A percentile compares a stretch with the other conserved stretches of the same genome.
Evolutionary conservation across 2,797 vertebrate species (phyloP).

Genomic region (Rhodeus uyekii): DNA sequence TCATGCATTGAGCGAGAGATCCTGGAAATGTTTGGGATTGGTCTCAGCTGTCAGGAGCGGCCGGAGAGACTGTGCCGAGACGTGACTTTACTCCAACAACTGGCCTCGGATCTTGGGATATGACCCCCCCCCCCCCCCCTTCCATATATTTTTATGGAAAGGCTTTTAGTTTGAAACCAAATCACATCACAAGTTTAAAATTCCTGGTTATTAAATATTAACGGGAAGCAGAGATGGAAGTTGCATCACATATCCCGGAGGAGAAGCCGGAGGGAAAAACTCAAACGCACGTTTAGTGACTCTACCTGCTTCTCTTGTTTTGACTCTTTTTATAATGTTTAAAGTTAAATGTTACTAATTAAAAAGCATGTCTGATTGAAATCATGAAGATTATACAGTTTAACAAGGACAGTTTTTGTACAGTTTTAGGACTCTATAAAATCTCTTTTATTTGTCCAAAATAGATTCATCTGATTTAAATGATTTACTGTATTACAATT

Average conservation of each 20-base stretch:
- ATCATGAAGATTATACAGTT: not conserved
- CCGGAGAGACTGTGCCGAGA: conserved; percentile 56
- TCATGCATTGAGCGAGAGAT: too few relatives aligned
- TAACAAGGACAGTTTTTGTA: not conserved
- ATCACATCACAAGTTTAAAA: conserved; percentile 48
- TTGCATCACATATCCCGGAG: conserved; percentile 23
- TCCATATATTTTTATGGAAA: too few relatives aligned
- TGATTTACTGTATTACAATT: not conserved
- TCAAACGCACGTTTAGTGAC: not conserved
- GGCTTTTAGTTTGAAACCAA: conserved; percentile 16
- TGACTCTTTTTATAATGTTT: not conserved
- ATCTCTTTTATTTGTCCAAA: not conserved
- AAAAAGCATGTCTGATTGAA: not conserved
- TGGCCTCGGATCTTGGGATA: conserved; percentile 71
- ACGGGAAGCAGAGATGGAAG: conserved; percentile 48
- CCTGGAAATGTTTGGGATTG: too few relatives aligned
- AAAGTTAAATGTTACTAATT: not conserved
- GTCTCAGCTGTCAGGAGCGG: too few relatives aligned
- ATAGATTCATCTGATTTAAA: not conserved
- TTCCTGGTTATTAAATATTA: conserved; percentile 57
- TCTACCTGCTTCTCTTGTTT: rapidly evolving
- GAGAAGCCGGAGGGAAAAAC: conserved; percentile 10
- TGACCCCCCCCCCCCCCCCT: too few relatives aligned
- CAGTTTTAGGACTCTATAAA: not conserved
- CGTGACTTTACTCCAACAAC: conserved; percentile 68